phyloP scores from a whole-genome alignment of 1,140 invertebrate species.

The Samia ricini region DNA sequence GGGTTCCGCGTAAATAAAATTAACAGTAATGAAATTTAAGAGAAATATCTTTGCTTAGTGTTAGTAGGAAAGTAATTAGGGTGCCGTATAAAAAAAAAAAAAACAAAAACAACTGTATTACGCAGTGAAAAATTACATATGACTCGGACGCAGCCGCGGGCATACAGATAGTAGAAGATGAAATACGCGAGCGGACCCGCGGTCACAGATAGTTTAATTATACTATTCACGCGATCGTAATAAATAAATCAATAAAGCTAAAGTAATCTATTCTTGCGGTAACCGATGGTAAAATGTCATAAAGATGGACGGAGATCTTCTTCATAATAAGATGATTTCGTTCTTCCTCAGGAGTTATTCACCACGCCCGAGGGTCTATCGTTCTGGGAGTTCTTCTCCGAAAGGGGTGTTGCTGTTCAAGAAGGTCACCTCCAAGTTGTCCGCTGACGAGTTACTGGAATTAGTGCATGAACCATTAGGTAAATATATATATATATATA shows the following conservation, averaged over 20 bases:
- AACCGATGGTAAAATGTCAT: neutral
- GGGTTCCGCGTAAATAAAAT: no score
- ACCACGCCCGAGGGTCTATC: constrained; percentile 54
- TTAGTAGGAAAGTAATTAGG: no score
- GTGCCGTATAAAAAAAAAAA: no score
- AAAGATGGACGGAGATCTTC: neutral
- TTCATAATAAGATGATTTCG: neutral
- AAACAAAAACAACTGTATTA: no score
- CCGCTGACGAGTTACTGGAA: constrained; percentile 55
- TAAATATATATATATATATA: constrained; percentile 27
- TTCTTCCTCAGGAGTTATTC: constrained; percentile 58
- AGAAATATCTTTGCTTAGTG: no score
- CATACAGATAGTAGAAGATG: no score
- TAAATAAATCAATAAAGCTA: neutral
- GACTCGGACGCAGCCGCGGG: no score
- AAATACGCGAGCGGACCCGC: no score
- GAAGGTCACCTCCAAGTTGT: constrained; percentile 51
- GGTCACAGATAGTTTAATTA: no score
- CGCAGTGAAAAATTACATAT: no score
- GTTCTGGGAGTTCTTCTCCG: constrained; percentile 66
- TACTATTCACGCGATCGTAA: no score
- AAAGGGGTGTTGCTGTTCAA: constrained; percentile 60
- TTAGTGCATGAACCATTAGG: constrained; percentile 68
- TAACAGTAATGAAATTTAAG: no score
- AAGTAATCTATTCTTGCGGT: neutral